Base-by-base conservation (phyloP, 1,140 invertebrate genomes). In the Calephelis nemesis region DNA sequence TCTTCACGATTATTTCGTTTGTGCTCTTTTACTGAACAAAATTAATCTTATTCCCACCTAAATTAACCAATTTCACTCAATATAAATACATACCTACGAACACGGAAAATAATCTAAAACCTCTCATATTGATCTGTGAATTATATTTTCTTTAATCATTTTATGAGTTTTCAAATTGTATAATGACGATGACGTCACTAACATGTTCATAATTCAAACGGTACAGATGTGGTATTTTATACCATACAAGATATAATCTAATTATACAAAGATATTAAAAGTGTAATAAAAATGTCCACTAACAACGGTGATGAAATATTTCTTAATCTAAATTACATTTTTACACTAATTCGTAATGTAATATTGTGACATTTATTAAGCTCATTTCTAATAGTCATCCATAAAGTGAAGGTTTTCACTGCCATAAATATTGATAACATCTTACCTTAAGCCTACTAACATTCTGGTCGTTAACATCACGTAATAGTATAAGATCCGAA, bases 331-430 rank as follows among this genome's bases (percentile, higher is more conserved):
- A 60, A 60, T 60, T 7, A 40, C 54, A 40, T 60, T 60, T 60
- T 60, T 60, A 60, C 54, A 60, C 54, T 60, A 60, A 60, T 60
- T 60, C 39, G 54, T 60, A 60, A 60, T 39, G 54, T 60, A 60
- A 60, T 42, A 60, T 60, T 60, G 39, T 60, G 39, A 60, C 58
- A 60, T 60, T 60, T 60, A 60, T 60, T 12, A n/a, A 30, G 12
- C n/a, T 12, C 40, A 40, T 60, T 60, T 60, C 12, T n/a, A 58
- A 60, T 60, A 39, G 58, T n/a, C 19, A 39, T 42, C 30, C 54
- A 60, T 60, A 60, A 60, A 60, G 15, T 19, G 30, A 60, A 40
- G 54, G 54, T 60, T 40, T 58, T 5, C 39, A 40, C 12, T 60
- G 54, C 54, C 54, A 60, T 40, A 60, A 60, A 60, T 60, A 60